Evolutionary conservation across 64 coral and sea anemone species (phyloP).

Genomic region (Stylophora pistillata): DNA sequence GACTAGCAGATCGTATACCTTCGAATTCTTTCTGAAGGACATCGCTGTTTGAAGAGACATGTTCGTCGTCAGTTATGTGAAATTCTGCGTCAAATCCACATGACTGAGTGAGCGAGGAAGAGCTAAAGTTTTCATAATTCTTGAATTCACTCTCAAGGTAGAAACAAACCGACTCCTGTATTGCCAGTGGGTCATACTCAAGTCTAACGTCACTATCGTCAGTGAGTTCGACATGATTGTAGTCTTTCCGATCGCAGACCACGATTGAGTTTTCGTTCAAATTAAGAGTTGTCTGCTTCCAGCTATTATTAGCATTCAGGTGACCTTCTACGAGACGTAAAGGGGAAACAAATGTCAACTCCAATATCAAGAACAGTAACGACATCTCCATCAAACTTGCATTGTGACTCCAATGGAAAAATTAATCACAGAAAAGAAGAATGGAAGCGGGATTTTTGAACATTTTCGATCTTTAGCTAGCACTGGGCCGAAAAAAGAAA

Average conservation of each 20-base stretch:
- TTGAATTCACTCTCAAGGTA: constrained; percentile 49
- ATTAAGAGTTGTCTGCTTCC: not conserved
- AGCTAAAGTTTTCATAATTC: not conserved
- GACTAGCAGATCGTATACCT: constrained; percentile 32
- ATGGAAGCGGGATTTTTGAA: not conserved
- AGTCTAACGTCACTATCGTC: constrained; percentile 17
- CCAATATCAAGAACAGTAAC: not conserved
- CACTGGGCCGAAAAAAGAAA: not conserved
- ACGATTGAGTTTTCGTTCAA: not conserved
- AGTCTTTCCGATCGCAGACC: not conserved
- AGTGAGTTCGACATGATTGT: not conserved
- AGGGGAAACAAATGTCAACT: not conserved
- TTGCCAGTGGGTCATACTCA: constrained; percentile 46
- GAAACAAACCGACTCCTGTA: constrained; percentile 45
- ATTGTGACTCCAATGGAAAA: too few species aligned
- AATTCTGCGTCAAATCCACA: constrained; percentile 4
- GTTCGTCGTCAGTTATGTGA: not conserved
- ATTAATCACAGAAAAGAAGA: too few species aligned
- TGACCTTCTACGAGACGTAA: not conserved
- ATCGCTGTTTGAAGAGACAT: not conserved
- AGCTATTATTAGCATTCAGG: not conserved
- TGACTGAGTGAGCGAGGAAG: not conserved
- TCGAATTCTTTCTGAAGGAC: constrained; percentile 55
- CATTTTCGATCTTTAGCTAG: too few species aligned
- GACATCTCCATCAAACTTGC: not conserved